phyloP scores from a whole-genome alignment of 2,113 vertebrate genomes.

The Nothocercus julius region DNA sequence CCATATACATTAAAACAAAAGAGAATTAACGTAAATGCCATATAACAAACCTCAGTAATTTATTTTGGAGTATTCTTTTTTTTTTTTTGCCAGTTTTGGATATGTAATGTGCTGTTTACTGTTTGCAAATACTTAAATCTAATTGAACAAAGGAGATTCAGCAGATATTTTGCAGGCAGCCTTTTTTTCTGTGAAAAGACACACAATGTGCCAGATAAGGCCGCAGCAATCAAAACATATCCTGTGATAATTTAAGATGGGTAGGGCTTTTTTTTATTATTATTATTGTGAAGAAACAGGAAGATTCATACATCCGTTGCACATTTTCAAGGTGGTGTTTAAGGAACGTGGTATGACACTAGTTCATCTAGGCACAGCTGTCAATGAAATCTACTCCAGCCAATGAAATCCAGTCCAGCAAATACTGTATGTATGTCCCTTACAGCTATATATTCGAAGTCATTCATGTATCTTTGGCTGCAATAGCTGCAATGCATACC shows the following conservation, averaged over 20 bases:
- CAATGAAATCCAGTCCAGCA: slow-evolving; percentile 7
- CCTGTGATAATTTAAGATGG: background rate
- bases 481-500: background rate
- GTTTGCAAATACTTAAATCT: background rate
- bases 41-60: background rate
- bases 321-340: background rate
- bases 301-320: background rate
- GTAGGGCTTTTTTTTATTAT: background rate
- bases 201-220: background rate
- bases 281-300: background rate
- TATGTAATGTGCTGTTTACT: background rate
- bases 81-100: background rate
- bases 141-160: background rate
- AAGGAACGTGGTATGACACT: background rate
- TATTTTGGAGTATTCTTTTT: background rate
- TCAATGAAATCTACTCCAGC: slow-evolving; percentile 23
- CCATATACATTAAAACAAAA: background rate
- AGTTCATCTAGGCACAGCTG: slow-evolving; percentile 9
- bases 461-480: background rate
- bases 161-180: background rate
- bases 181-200: background rate
- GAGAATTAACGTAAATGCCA: background rate
- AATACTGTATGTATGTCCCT: background rate
- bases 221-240: background rate
- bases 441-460: background rate